Conservation (phyloP, 2,797 vertebrate genomes). For the Clarias fuscus region DNA sequence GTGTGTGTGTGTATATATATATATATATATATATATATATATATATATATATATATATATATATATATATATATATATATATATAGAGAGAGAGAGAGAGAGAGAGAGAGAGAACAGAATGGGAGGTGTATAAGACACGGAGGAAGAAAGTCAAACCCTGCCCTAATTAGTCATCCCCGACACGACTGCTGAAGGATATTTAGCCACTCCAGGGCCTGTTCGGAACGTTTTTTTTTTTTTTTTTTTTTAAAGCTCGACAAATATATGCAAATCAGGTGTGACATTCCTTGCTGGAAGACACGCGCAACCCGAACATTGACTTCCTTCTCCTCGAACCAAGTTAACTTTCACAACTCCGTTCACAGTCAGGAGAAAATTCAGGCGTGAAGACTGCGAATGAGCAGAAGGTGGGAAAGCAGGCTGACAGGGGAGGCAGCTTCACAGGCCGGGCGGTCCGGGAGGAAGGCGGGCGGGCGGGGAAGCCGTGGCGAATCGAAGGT, state of each 20-base stretch:
- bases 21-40: no score
- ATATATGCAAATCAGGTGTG: constrained; percentile 50
- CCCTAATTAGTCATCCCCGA: constrained; percentile 56
- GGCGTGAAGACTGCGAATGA: constrained; percentile 29
- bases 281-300: constrained; percentile 44
- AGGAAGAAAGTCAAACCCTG: constrained; percentile 48
- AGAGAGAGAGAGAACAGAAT: constrained; percentile 15
- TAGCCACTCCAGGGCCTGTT: constrained; percentile 42
- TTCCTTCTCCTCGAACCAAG: constrained; percentile 19
- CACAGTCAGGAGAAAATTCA: constrained; percentile 30
- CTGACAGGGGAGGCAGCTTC: constrained; percentile 12
- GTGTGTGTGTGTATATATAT: no score
- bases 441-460: constrained; percentile 31
- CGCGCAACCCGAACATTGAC: constrained; percentile 9
- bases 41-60: no score
- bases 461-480: constrained; percentile 10
- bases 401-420: constrained; percentile 33
- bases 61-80: background rate
- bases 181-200: constrained; percentile 50
- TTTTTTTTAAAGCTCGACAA: constrained; percentile 41
- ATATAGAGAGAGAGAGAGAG: constrained; percentile 11
- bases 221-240: constrained; percentile 11
- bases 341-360: constrained; percentile 25
- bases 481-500: constrained; percentile 63
- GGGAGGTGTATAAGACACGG: constrained; percentile 35